Evolutionary conservation across 1,140 invertebrate species (phyloP), one percentile per base, ranked within the genome.

Genomic region (Cherax quadricarinatus): DNA sequence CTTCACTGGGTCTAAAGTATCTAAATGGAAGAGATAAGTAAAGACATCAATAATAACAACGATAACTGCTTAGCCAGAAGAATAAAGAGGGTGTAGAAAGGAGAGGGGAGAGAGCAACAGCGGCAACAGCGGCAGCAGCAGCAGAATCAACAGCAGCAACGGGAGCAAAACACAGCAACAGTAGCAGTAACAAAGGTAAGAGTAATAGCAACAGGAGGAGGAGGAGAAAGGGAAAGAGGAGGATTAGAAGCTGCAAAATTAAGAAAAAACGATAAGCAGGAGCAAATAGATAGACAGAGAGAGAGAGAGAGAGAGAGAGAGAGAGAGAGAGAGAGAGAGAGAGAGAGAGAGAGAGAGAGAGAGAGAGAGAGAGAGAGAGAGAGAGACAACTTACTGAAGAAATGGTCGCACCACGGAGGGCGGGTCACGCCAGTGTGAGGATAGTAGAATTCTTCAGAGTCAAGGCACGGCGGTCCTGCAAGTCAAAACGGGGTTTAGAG

Each of bases 381-480:
- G 30, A 41, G 30, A 41, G 30, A 41, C 30, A 41, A 41, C 30
- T 41, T 41, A 41, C 93, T 94, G 86, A 94, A 91, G 86, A 94
- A 91, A 86, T 83, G 90, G 91, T 93, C 93, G 85, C 93, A 94
- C 91, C 92, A 93, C 89, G 93, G 93, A 57, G 93, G 92, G 83
- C 93, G 93, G 30, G 93, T 94, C 30, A 91, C 92, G 48, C 93
- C 93, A 62, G 93, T 93, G 91, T 94, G 93, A 85, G 93, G 88
- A 89, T 92, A 93, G 93, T 86, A 93, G 92, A 91, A 94, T 87
- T 94, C 93, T 83, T 94, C 93, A 78, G 93, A 94, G 91, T 94
- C 93, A 93, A 94, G 92, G 83, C 93, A 94, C 85, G 86, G 91
- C 85, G 88, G 84, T 66, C 92, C 93, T 94, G 93, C 85, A 93